These are phyloP conservation scores for Archilochus colubris DNA, from an alignment of 2,113 vertebrate species.

Conservation along the genomic window DNA sequence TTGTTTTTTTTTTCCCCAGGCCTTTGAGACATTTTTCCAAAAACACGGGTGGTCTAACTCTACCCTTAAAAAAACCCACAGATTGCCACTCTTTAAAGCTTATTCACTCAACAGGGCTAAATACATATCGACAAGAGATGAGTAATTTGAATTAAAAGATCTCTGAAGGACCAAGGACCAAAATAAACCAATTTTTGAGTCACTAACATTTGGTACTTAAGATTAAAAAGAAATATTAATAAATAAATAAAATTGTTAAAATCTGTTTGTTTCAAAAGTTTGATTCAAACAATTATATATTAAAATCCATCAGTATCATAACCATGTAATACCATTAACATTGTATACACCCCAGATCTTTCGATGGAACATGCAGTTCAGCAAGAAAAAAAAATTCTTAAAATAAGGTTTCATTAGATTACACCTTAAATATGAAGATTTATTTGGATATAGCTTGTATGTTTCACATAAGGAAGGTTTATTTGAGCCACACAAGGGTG, in stretches of 20 bases:
- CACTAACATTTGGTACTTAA: conserved; percentile 74
- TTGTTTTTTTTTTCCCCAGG: neutral
- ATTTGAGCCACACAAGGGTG: neutral
- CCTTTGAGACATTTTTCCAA: conserved; percentile 55
- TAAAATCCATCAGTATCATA: conserved; percentile 45
- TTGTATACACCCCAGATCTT: neutral
- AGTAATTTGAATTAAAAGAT: conserved; percentile 67
- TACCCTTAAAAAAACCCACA: conserved; percentile 63
- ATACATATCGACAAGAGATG: conserved; percentile 42
- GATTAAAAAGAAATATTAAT: conserved; percentile 64
- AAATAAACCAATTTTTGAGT: conserved; percentile 72
- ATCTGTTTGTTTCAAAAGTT: conserved; percentile 69
- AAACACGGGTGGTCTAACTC: conserved; percentile 69
- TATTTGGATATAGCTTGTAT: conserved; percentile 45
- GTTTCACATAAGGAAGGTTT: neutral
- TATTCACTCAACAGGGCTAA: conserved; percentile 61
- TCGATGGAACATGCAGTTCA: conserved; percentile 40
- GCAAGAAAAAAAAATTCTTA: conserved; percentile 54
- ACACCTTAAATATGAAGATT: conserved; percentile 46
- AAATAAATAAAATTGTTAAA: conserved; percentile 49
- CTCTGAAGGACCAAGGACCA: conserved; percentile 63
- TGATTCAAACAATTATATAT: conserved; percentile 69
- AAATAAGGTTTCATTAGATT: conserved; percentile 59
- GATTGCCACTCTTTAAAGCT: conserved; percentile 56
- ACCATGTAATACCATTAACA: neutral